A percentile compares a stretch with the other conserved stretches of the same genome.
These are phyloP conservation scores for Harmothoe impar DNA, from an alignment of 2,888 invertebrate species.

Conservation along the genomic window DNA sequence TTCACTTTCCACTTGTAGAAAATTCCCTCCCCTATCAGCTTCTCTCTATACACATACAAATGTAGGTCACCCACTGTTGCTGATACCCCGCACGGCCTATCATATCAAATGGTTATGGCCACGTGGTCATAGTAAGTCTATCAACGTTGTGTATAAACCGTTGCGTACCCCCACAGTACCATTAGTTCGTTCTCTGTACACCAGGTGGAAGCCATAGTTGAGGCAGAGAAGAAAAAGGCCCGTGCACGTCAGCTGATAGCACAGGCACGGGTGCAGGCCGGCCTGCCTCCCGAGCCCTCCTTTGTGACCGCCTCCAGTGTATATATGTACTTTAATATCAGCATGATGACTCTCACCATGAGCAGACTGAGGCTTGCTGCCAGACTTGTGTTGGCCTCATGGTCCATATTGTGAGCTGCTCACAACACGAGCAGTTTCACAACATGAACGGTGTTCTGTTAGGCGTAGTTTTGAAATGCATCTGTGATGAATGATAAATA, in stretches of 20 bases:
- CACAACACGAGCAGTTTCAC: neutral
- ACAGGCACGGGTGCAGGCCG: conserved; percentile 86
- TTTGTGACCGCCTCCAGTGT: conserved; percentile 9
- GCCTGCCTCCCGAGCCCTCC: conserved; percentile 62
- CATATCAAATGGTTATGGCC: too few relatives aligned
- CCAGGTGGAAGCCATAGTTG: conserved; percentile 54
- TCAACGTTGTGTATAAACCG: neutral
- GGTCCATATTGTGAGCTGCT: conserved; percentile 6
- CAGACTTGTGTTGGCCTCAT: neutral
- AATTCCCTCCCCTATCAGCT: too few relatives aligned
- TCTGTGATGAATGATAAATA: neutral
- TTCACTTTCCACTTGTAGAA: too few relatives aligned
- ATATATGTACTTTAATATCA: conserved; percentile 16
- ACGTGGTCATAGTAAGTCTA: too few relatives aligned
- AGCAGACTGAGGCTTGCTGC: neutral
- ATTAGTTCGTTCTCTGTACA: conserved; percentile 21
- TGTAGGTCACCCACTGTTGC: too few relatives aligned
- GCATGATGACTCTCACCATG: neutral
- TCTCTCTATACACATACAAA: too few relatives aligned
- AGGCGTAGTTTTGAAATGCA: neutral
- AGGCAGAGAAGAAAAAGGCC: conserved; percentile 88
- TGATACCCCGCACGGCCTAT: too few relatives aligned
- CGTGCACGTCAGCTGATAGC: conserved; percentile 94
- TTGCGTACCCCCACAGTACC: neutral
- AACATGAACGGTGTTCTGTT: neutral